Conservation (phyloP, 2,888 invertebrate species). For the Podabrus alpinus region DNA sequence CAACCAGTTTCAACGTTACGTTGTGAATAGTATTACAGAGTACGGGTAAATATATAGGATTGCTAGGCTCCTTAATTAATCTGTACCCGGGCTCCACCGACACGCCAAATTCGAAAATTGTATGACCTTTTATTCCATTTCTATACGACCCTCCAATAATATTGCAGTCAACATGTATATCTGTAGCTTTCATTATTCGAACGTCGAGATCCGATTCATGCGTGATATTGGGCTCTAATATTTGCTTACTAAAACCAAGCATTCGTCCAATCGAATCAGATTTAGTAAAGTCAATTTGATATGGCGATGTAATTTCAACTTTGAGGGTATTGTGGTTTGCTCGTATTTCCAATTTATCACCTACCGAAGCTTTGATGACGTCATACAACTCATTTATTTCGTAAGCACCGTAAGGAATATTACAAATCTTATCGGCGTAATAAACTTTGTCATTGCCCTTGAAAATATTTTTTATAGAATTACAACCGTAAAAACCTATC, state of each 20-base stretch:
- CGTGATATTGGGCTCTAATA: conserved; percentile 20
- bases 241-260: conserved; percentile 35
- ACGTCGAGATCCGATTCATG: conserved; percentile 43
- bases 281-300: too few species aligned
- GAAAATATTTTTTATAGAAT: conserved; percentile 48
- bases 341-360: not conserved
- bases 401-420: not conserved
- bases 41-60: conserved; percentile 44
- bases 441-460: conserved; percentile 43
- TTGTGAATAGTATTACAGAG: not conserved
- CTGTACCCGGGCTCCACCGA: conserved; percentile 45
- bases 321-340: conserved; percentile 37
- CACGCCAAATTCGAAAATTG: too few species aligned
- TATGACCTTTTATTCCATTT: conserved; percentile 43
- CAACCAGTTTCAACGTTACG: not conserved
- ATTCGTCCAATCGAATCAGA: conserved; percentile 33
- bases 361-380: not conserved
- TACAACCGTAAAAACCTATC: too few species aligned
- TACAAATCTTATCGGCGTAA: not conserved
- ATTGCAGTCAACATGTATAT: conserved; percentile 41
- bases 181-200: conserved; percentile 41
- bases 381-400: not conserved
- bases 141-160: conserved; percentile 40
- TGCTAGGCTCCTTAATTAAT: conserved; percentile 44
- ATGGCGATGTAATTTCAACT: too few species aligned